phyloP scores from a whole-genome alignment of 2,797 vertebrate species.

The Muscicapa comitata region DNA sequence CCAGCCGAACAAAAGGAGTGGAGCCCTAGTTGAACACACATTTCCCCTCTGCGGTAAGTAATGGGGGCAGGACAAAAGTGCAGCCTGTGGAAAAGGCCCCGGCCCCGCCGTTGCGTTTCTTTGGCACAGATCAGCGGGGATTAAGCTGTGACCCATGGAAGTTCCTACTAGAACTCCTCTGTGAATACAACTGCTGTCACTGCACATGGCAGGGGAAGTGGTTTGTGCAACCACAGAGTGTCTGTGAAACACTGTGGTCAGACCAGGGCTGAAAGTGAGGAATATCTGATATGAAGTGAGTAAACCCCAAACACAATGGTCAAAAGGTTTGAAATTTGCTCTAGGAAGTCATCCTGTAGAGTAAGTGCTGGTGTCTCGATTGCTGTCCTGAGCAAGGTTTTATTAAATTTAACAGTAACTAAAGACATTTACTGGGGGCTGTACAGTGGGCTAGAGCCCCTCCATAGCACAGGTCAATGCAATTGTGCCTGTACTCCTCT shows the following conservation, averaged over 20 bases:
- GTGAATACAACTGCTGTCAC: slow-evolving; percentile 56
- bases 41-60: slow-evolving; percentile 5
- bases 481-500: not conserved
- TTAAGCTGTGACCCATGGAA: slow-evolving; percentile 25
- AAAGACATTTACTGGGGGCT: not conserved
- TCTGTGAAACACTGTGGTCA: not conserved
- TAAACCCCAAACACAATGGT: not conserved
- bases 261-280: not conserved
- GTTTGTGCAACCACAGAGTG: slow-evolving; percentile 33
- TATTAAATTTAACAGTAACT: not conserved
- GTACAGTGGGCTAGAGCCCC: not conserved
- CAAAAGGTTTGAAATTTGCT: not conserved
- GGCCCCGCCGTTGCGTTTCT: not conserved
- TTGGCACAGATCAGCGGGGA: slow-evolving; percentile 29
- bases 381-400: not conserved
- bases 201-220: slow-evolving; percentile 48
- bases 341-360: not conserved
- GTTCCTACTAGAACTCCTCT: slow-evolving; percentile 35
- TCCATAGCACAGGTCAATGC: not conserved
- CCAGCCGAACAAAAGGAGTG: slow-evolving; percentile 1
- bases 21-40: not conserved
- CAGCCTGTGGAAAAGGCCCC: not conserved
- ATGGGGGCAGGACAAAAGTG: not conserved
- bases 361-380: not conserved
- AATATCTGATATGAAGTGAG: not conserved